These are phyloP conservation scores for Mythimna impura DNA, from an alignment of 2,888 invertebrate species.

Conservation along the genomic window DNA sequence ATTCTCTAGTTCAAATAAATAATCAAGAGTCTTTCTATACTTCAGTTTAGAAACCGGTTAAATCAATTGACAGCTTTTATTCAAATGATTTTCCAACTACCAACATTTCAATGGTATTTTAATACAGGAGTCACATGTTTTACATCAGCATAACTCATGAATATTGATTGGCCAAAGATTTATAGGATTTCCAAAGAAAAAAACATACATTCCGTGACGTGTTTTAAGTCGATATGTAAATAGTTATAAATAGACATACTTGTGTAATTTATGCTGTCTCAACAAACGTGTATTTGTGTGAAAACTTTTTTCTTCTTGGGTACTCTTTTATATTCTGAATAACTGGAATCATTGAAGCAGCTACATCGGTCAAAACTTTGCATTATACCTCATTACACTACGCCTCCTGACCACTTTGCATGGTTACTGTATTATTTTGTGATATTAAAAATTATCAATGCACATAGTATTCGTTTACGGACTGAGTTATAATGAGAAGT, in stretches of 20 bases:
- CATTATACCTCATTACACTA: slow-evolving; percentile 26
- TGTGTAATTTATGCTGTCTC: slow-evolving; percentile 40
- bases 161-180: slow-evolving; percentile 55
- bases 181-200: slow-evolving; percentile 56
- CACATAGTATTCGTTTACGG: slow-evolving; percentile 17
- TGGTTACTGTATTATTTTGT: slow-evolving; percentile 28
- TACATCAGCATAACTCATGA: slow-evolving; percentile 53
- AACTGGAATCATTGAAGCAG: slow-evolving; percentile 11
- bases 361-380: slow-evolving; percentile 24
- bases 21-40: not conserved
- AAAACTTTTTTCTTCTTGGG: slow-evolving; percentile 14
- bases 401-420: slow-evolving; percentile 15
- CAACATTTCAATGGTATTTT: slow-evolving; percentile 33
- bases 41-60: slow-evolving; percentile 11
- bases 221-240: slow-evolving; percentile 57
- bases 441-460: slow-evolving; percentile 33
- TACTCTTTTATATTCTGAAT: not conserved
- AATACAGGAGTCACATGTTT: slow-evolving; percentile 49
- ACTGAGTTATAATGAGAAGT: slow-evolving; percentile 23
- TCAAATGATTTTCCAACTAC: slow-evolving; percentile 24
- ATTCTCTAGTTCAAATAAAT: not conserved
- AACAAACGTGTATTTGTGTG: slow-evolving; percentile 16
- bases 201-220: slow-evolving; percentile 57
- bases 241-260: slow-evolving; percentile 37
- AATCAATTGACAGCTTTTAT: slow-evolving; percentile 11